Evolutionary conservation across 1,140 invertebrate genomes (phyloP).

Genomic region (Homalodisca vitripennis): DNA sequence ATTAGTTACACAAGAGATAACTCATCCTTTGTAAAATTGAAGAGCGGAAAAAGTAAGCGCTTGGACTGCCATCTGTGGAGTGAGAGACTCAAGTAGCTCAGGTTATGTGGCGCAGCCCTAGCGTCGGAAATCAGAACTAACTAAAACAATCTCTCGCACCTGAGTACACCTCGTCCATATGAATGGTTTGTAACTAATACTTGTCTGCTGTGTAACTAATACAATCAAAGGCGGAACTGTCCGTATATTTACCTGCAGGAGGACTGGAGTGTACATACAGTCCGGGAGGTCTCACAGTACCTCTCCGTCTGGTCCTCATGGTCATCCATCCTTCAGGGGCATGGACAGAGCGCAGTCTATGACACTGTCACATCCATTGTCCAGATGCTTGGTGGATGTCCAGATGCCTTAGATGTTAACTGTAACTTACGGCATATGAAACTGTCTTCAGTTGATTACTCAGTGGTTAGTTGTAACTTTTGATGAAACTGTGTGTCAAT

Average conservation of each 20-base stretch:
- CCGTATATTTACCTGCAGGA: conserved; percentile 41
- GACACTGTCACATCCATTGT: too few relatives aligned
- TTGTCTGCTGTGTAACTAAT: not conserved
- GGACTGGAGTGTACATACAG: conserved; percentile 45
- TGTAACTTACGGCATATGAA: too few relatives aligned
- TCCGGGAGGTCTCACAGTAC: conserved; percentile 36
- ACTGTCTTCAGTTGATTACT: too few relatives aligned
- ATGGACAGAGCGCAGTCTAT: not conserved
- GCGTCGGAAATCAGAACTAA: not conserved
- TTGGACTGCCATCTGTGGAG: not conserved
- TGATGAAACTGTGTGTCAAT: too few relatives aligned
- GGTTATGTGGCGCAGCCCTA: too few relatives aligned
- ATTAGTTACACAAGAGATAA: too few relatives aligned
- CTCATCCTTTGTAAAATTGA: too few relatives aligned
- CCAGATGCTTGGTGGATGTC: too few relatives aligned
- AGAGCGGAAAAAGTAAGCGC: not conserved
- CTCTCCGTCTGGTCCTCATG: conserved; percentile 9
- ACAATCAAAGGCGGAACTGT: not conserved
- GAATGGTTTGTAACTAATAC: not conserved
- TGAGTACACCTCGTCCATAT: not conserved
- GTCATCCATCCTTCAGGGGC: not conserved
- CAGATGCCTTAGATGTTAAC: too few relatives aligned
- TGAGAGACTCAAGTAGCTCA: not conserved
- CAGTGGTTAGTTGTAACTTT: too few relatives aligned
- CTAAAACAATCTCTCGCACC: not conserved